Base-by-base conservation (phyloP, 2,113 vertebrate genomes). In the Eidolon helvum region DNA sequence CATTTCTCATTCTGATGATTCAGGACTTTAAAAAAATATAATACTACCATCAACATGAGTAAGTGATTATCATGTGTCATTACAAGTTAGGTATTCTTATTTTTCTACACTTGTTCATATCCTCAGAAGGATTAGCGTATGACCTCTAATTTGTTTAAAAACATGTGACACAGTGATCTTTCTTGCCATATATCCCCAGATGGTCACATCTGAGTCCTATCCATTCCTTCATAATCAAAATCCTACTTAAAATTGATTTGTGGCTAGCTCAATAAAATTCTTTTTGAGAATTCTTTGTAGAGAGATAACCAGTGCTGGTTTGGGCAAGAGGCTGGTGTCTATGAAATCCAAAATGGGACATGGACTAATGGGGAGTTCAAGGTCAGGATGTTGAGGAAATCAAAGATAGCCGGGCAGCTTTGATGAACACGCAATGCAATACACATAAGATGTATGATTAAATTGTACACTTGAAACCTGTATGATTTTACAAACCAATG, bases 241-340 rank as follows among this genome's bases (percentile, higher is more conserved):
- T 82, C 35, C 65, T 77, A 38, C 35, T 79, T 87, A 69, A 95
- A 65, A 33, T 87, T 95, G 55, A 72, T 94, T 93, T 95, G 55
- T 83, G 57, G 14, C 16, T 33, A 69, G 18, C 28, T 90, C 61
- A 38, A 28, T 78, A 86, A 84, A 78, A 63, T 53, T 26, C 15
- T 91, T 87, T 87, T 38, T 10, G 63, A 57, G 35, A 84, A n/a
- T 22, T 74, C 59, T 85, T 85, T 3, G 16, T 28, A 35, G 53
- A n/a, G n/a, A 78, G 57, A 35, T 75, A 63, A 48, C 43, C 10
- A 71, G 33, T 79, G 78, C 87, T 65, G 22, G 10, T 66, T 48
- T 45, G 35, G n/a, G 50, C 19, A 59, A 94, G 43, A 90, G 24
- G 38, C 30, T 79, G 57, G 22, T 4, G 24, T n/a, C 82, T 95